Evolutionary conservation across 2,888 invertebrate genomes (phyloP), one percentile per base, ranked within the genome.

Genomic region (Polydrusus pterygomalis): DNA sequence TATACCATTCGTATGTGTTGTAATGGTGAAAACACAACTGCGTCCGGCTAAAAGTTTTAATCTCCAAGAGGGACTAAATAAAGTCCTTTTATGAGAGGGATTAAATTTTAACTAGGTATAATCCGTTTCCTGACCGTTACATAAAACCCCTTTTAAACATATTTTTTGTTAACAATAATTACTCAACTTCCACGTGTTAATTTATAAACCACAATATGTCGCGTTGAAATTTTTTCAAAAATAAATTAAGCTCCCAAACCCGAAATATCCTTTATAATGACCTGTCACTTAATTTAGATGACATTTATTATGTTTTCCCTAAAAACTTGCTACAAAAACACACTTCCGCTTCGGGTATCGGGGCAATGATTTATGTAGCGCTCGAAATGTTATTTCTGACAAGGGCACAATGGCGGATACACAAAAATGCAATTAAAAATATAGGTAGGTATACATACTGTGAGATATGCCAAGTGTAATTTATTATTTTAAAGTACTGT

Each of bases 201-300:
- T 51, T 51, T 51, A 51, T 51, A 51, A 51, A 51, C 51, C 56
- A 25, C 51, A 51, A 67, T 38, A 67, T 17, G 11, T 56, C 54
- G 20, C 40, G n/a, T 34, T n/a, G 40, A 18, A 20, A 40, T 69
- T 69, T 69, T 56, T 56, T 40, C 34, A 43, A 56, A 69, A 69
- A 69, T 69, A 69, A 69, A 69, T 69, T 69, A 56, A 38, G 56
- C 43, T 45, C 45, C 18, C 34, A 25, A 69, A 56, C 68, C 43
- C n/a, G n/a, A 15, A 58, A 69, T 69, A 69, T 54, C 54, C 68
- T 54, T 30, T 56, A 69, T 69, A 69, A 69, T 56, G 68, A 56
- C 68, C 56, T 69, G 68, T 69, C 68, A 56, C 56, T 69, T 69
- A 69, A 67, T 67, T 38, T 51, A 18, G 54, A 67, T 67, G 51